Percentiles rank a stretch among this genome's conserved stretches.
These are phyloP conservation scores for Linhomoeus sp. DNA, from an alignment of 2,888 invertebrate species.

Conservation along the genomic window DNA sequence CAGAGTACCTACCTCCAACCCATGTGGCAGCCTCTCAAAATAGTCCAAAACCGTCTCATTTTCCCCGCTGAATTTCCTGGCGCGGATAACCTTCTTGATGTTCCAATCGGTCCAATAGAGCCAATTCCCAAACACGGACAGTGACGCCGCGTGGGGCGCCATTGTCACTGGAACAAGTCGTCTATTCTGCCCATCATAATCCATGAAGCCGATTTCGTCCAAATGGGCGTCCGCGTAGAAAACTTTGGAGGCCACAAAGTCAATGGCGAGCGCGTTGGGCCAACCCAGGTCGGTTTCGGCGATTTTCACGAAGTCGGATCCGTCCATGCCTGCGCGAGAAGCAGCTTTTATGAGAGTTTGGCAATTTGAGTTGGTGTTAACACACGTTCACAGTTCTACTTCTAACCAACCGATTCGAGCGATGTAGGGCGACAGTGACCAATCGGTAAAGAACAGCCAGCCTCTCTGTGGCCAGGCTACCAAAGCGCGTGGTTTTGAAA, in stretches of 20 bases:
- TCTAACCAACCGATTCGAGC: conserved; percentile 66
- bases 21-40: conserved; percentile 25
- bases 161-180: conserved; percentile 32
- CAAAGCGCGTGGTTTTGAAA: conserved; percentile 79
- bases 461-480: conserved; percentile 65
- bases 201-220: conserved; percentile 68
- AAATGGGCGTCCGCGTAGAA: conserved; percentile 97
- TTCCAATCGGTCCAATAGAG: conserved; percentile 97
- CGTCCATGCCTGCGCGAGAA: neutral
- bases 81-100: conserved; percentile 58
- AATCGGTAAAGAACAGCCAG: conserved; percentile 72
- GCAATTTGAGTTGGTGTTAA: too few species aligned
- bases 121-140: conserved; percentile 75
- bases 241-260: conserved; percentile 78
- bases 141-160: conserved; percentile 36
- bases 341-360: too few species aligned
- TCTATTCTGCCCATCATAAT: conserved; percentile 70
- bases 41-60: conserved; percentile 21
- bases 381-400: too few species aligned
- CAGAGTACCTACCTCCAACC: conserved; percentile 12
- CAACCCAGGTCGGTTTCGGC: conserved; percentile 86
- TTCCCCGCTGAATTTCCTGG: conserved; percentile 62
- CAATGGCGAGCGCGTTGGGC: conserved; percentile 92
- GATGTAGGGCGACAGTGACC: conserved; percentile 69
- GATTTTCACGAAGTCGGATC: conserved; percentile 53